These are phyloP conservation scores for Monodelphis domestica DNA, from an alignment of 2,797 vertebrate genomes.

Conservation along the genomic window DNA sequence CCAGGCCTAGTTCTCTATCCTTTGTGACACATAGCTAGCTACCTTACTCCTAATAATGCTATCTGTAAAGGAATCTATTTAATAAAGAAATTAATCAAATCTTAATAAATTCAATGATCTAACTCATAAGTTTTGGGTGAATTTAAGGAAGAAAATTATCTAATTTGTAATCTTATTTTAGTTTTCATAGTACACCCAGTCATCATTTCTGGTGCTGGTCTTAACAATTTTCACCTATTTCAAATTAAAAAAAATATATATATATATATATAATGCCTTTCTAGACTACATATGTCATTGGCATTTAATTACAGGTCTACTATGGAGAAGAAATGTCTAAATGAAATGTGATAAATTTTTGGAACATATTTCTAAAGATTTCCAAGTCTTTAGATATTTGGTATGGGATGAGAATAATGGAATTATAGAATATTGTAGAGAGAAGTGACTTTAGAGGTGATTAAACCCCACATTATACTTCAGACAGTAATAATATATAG, in stretches of 20 bases:
- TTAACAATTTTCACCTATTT: neutral
- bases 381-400: too few species aligned
- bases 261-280: neutral
- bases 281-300: neutral
- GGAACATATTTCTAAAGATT: neutral
- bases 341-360: neutral
- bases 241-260: slow-evolving; percentile 1
- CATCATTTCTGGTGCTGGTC: neutral
- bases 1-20: too few species aligned
- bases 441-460: neutral
- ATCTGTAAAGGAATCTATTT: neutral
- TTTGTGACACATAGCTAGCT: neutral
- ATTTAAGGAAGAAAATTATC: neutral
- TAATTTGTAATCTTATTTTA: neutral
- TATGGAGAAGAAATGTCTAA: neutral
- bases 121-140: neutral
- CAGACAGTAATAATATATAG: neutral
- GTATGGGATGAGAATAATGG: too few species aligned
- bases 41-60: neutral
- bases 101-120: neutral
- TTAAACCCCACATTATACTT: neutral
- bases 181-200: neutral
- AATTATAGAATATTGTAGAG: neutral
- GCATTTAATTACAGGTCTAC: neutral
- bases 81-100: neutral